These are phyloP conservation scores for Pachyuromys duprasi DNA, from an alignment of 2,797 vertebrate species.

Conservation along the genomic window DNA sequence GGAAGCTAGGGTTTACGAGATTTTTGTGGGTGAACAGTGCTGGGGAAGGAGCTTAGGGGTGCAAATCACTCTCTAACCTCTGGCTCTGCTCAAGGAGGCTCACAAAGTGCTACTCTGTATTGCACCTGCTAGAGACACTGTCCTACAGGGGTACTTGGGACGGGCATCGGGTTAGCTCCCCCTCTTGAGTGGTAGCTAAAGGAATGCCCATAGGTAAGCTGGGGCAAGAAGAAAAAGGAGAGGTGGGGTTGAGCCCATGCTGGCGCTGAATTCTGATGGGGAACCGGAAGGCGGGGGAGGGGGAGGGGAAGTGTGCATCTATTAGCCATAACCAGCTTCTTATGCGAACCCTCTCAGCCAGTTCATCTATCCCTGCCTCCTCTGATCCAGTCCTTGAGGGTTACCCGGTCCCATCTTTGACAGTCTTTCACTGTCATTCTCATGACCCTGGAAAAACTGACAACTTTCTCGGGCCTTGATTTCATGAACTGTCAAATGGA, in stretches of 20 bases:
- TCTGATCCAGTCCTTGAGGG: neutral
- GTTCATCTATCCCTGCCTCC: neutral
- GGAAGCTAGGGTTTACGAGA: neutral
- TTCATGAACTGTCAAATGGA: neutral
- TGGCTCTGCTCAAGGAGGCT: neutral
- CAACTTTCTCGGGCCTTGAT: neutral
- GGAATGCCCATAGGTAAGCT: neutral
- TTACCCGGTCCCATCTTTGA: neutral
- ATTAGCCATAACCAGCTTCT: neutral
- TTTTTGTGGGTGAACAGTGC: neutral
- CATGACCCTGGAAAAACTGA: neutral
- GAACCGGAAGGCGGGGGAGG: neutral
- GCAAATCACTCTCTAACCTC: neutral
- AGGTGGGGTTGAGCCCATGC: neutral
- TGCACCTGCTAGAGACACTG: fast-evolving
- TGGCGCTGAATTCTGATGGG: neutral
- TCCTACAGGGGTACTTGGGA: neutral
- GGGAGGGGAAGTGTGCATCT: neutral
- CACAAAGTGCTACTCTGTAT: fast-evolving
- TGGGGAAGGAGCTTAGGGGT: no score
- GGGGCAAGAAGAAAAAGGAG: neutral
- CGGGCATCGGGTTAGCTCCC: neutral
- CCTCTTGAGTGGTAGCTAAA: neutral
- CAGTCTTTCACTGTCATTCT: neutral
- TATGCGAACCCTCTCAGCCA: neutral